Base-by-base conservation (phyloP, 2,113 vertebrate species). In the Aptenodytes forsteri region DNA sequence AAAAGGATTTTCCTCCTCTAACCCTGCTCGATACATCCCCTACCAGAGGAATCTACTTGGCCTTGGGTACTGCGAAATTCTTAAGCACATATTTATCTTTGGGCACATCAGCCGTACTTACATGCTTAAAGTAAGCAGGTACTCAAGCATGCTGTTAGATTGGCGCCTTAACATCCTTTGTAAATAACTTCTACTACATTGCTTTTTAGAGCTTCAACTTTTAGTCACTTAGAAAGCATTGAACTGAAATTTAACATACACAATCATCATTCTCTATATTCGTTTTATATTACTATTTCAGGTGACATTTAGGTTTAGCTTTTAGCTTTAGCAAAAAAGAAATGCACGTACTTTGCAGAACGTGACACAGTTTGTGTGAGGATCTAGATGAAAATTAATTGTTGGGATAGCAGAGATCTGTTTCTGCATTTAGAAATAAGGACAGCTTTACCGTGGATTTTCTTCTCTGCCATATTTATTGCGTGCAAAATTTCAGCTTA, bases 151-250 rank as follows among this genome's bases (percentile, higher is more conserved):
- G 55, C 78, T 76, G 58, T 61, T 91, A 76, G 62, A 76, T 52
- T 11, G 70, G 70, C 3, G 5, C 62, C 88, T 92, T 62, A 58
- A 65, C 58, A 66, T 78, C 90, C 75, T 93, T 82, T 64, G 59
- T 56, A 95, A 94, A 81, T 89, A 90, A 88, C 71, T 79, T 89
- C 29, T 64, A 50, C 78, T 73, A 36, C 8, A 2, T 13, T 75
- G 90, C 91, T 95, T 82, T 95, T 90, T 69, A 85, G 34, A 92
- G 90, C 73, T 94, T 85, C 93, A 70, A 46, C 67, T 92, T 96
- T 52, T 20, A 78, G 26, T 89, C 62, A 61, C 65, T 83, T 71
- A 20, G 85, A 93, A 94, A 27, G 78, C 34, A 22, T 27, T 66
- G 52, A 52, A 55, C 88, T 90, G 76, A 93, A 95, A 89, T 87